Evolutionary conservation across 2,888 invertebrate species (phyloP), one percentile per base, ranked within the genome.

Genomic region (Theretra japonica): DNA sequence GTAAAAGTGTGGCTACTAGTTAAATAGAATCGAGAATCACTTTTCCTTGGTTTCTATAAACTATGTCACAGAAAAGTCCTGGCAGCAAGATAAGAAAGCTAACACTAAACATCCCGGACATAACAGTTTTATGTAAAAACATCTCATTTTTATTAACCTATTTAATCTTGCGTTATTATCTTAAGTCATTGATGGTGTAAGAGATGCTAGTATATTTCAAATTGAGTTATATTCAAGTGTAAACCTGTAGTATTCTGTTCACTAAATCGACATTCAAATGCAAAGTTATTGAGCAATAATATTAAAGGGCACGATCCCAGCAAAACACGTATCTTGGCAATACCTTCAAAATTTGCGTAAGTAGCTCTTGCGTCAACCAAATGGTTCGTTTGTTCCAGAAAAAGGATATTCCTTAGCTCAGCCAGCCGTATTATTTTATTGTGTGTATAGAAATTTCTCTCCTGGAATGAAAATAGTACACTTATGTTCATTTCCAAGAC

Each of bases 401-500:
- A 65, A 65, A 65, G 17, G 23, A 48, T 48, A 41, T 23, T 48
- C 23, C 1, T 15, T 23, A 48, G 21, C 23, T 65, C 17, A 65
- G 7, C 65, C 48, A 23, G 17, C 23, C 65, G 17, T 48, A 65
- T 23, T 23, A 23, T 21, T 65, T 48, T 48, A 15, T 25, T 48
- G 15, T 17, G 48, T 30, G n/a, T 65, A 23, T 65, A 41, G 62
- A 21, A 21, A 41, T 21, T 23, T 41, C 1, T 62, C 5, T 41
- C 30, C 8, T n/a, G 17, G 21, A 62, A 48, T 65, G 23, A 65
- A 65, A 65, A 65, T 48, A 65, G 65, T 23, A 48, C 41, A 17
- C 17, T 65, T 48, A 65, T 65, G 62, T 48, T 65, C 23, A 65
- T 65, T 65, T 65, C 41, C 19, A 48, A 65, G 41, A 65, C 48